Evolutionary conservation across 2,888 invertebrate genomes (phyloP), one percentile per base, ranked within the genome.

Genomic region (Tinea trinotella): DNA sequence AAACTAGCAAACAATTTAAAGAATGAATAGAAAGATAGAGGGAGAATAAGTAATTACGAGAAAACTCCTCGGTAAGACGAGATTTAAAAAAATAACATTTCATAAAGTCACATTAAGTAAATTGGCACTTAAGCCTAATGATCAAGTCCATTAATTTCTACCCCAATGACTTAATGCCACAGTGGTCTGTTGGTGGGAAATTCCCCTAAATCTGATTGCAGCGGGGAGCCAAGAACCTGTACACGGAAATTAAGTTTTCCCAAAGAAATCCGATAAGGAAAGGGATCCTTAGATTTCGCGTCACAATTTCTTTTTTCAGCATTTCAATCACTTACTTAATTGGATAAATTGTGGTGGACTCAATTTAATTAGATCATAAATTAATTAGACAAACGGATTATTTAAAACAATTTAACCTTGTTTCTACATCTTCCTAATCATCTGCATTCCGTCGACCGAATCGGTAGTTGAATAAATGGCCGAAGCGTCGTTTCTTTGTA

Each of bases 101-200:
- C 59, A 60, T 57, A 61, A 62, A 64, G 61, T 60, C 61, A 57
- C 59, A 63, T 68, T 65, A 63, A 58, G 56, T 58, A 58, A 61
- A 66, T 62, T 59, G 60, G 62, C 62, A 59, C 62, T 66, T 58
- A 60, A 57, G 63, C 62, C 64, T 69, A 71, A 70, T 69, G 68
- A 66, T 65, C 59, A 58, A 64, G 63, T 62, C 68, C 67, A 72
- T 72, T 70, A 70, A 64, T 64, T 62, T 58, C 56, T 59, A 60
- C 59, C 57, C 56, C 53, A 50, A 52, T 53, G 46, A 52, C 52
- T 55, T 55, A 55, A 55, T 17, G 54, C 34, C 18, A n/a, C n/a
- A 3, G 22, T 22, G 30, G 30, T 40, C 13, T n/a, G 40, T 30
- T 30, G n/a, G 40, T 40, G 48, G 18, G 19, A 48, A 48, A n/a